These are phyloP conservation scores for Sclerodermus sp. DNA, from an alignment of 2,888 invertebrate genomes.

Conservation along the genomic window DNA sequence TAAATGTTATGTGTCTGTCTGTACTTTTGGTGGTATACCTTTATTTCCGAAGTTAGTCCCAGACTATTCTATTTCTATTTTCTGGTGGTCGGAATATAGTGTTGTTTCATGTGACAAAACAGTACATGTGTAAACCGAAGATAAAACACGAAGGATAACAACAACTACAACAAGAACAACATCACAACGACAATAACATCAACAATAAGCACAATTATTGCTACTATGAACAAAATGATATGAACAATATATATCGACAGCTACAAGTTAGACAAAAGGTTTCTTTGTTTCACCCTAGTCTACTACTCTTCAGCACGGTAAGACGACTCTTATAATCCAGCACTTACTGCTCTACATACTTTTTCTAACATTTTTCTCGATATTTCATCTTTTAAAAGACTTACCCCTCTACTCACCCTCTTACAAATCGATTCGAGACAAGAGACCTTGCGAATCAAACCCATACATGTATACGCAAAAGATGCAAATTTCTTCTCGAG, in stretches of 20 bases:
- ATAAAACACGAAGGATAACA: constrained; percentile 32
- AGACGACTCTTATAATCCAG: constrained; percentile 32
- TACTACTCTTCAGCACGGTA: constrained; percentile 43
- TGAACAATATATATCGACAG: constrained; percentile 20
- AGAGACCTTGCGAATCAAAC: too few relatives aligned
- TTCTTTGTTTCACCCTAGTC: constrained; percentile 17
- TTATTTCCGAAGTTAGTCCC: constrained; percentile 42
- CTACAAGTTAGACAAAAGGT: background rate
- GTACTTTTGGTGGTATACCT: constrained; percentile 26
- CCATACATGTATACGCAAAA: too few relatives aligned
- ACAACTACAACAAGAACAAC: too few relatives aligned
- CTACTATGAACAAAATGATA: constrained; percentile 17
- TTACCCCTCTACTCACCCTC: constrained; percentile 1
- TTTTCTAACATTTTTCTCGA: constrained; percentile 16
- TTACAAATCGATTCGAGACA: too few relatives aligned
- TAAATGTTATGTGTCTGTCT: constrained; percentile 24
- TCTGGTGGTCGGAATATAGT: constrained; percentile 21
- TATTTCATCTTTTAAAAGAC: constrained; percentile 6
- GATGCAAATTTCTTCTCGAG: too few relatives aligned
- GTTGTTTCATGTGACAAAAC: background rate
- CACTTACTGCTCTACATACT: constrained; percentile 23
- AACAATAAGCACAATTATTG: constrained; percentile 22
- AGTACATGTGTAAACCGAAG: constrained; percentile 7
- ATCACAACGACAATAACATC: constrained; percentile 25
- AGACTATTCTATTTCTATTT: constrained; percentile 29